phyloP scores from a whole-genome alignment of 1,140 invertebrate genomes.

The Apolygus lucorum region DNA sequence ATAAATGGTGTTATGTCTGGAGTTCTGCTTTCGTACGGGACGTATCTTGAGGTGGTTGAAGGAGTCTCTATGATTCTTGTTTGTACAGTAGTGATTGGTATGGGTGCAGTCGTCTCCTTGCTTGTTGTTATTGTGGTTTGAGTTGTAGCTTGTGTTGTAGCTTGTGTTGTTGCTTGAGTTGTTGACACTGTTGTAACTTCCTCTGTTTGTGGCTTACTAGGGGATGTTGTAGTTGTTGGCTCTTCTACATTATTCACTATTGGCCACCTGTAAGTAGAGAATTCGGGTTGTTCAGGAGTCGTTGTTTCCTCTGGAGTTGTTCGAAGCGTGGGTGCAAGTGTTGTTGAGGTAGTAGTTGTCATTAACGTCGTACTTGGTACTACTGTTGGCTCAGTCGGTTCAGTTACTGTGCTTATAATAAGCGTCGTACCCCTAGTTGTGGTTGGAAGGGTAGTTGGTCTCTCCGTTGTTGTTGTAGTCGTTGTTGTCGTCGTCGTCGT shows the following conservation, averaged over 20 bases:
- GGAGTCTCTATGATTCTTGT: too few species aligned
- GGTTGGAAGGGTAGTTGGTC: neutral
- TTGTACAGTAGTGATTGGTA: too few species aligned
- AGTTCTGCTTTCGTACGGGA: too few species aligned
- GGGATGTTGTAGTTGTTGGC: constrained; percentile 5
- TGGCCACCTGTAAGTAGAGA: too few species aligned
- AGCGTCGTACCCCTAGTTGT: neutral
- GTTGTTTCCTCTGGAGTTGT: constrained; percentile 3
- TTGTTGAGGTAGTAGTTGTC: neutral
- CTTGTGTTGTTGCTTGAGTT: constrained; percentile 1
- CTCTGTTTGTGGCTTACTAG: neutral
- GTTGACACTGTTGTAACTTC: neutral
- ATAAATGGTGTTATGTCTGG: too few species aligned
- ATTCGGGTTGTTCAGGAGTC: constrained; percentile 6
- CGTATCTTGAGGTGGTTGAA: too few species aligned
- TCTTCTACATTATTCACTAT: too few species aligned
- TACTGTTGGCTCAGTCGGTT: neutral
- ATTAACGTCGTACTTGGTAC: neutral
- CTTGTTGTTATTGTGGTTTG: too few species aligned
- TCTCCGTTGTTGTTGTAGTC: constrained; percentile 10
- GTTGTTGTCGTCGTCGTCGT: neutral
- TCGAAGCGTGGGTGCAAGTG: neutral
- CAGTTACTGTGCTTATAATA: neutral
- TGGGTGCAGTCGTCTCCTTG: too few species aligned
- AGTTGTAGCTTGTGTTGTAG: neutral